Base-by-base conservation (phyloP, 2,797 vertebrate species). In the Sebastolobus altivelis region DNA sequence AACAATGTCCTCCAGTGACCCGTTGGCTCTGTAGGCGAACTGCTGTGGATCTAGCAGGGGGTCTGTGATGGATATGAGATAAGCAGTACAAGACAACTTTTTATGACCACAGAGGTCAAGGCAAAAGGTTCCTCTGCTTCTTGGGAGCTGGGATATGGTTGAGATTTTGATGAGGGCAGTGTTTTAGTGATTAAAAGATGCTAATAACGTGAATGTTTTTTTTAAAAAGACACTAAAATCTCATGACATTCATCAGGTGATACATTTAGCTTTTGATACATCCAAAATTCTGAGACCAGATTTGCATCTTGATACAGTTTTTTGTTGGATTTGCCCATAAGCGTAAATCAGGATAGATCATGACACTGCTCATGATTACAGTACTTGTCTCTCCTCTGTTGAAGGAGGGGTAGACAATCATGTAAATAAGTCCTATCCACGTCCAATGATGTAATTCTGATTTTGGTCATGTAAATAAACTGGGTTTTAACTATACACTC, bases 361-460 rank as follows among this genome's bases (percentile, higher is more conserved):
- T 12, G 25, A 56, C 7, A 3, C 8, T 4, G 20, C 1, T 67
- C 35, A 35, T 16, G 25, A 63, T 75, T 69, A 58, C 16, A 10
- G 65, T 22, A 38, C 49, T 38, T 13, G 6, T 31, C 29, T 80
- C 14, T 55, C 18, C 2, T 62, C 4, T 22, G 14, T 56, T 56
- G 22, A 70, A 70, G 0, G 67, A 69, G 22, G 1, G 14, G 29
- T 27, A 38, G 49, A 72, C 43, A 73, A 79, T 72, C 43, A 71
- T 52, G 18, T 38, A 49, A 75, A 70, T 65, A 71, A 33, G 8
- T 11, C 8, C 9, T 25, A n/a, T 31, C 2, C 11, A n/a, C 6
- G 9, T 12, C 8, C 43, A 54, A 2, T 65, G 6, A 37, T 55
- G 8, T 55, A 22, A 35, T 4, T 27, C n/a, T 1, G 18, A 33